Conservation (phyloP, 2,888 invertebrate species). For the Hemaris fuciformis region DNA sequence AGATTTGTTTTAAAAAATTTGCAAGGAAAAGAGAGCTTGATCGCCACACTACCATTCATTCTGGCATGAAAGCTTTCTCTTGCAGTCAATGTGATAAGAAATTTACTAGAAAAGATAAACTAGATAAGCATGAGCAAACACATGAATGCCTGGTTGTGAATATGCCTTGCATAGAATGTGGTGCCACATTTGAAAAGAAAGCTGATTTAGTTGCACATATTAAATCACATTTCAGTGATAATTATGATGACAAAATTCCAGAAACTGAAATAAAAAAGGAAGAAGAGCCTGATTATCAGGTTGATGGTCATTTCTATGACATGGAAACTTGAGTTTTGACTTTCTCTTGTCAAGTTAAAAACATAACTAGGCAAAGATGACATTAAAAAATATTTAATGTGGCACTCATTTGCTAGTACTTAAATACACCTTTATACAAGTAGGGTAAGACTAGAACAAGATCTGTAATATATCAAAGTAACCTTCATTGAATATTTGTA, state of each 20-base stretch:
- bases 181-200: constrained; percentile 81
- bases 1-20: constrained; percentile 85
- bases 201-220: constrained; percentile 82
- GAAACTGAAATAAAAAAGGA: constrained; percentile 67
- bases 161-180: constrained; percentile 84
- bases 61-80: constrained; percentile 85
- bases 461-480: not conserved
- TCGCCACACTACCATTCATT: constrained; percentile 85
- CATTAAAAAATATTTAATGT: not conserved
- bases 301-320: constrained; percentile 70
- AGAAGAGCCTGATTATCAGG: constrained; percentile 56
- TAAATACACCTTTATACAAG: not conserved
- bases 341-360: not conserved
- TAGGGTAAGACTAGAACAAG: not conserved
- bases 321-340: constrained; percentile 58
- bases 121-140: constrained; percentile 84
- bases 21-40: constrained; percentile 86
- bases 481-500: constrained; percentile 3
- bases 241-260: constrained; percentile 66
- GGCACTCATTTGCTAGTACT: not conserved
- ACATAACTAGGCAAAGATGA: not conserved
- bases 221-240: constrained; percentile 79
- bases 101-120: constrained; percentile 86
- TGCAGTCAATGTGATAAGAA: constrained; percentile 85
- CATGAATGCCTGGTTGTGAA: constrained; percentile 83